phyloP scores from a whole-genome alignment of 2,113 vertebrate genomes.

The Otus sunia region DNA sequence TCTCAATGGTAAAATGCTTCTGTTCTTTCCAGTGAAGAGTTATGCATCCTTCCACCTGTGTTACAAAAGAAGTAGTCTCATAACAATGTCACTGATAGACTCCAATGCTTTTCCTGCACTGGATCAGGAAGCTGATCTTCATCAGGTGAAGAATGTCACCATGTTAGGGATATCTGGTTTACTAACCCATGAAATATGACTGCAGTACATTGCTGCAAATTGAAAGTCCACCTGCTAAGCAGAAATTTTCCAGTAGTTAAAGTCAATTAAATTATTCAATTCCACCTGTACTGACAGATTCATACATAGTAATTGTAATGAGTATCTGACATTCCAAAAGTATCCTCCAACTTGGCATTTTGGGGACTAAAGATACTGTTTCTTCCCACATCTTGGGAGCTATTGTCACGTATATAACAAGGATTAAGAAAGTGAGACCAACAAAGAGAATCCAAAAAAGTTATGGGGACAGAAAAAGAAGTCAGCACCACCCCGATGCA shows the following conservation, averaged over 20 bases:
- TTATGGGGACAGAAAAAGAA: neutral
- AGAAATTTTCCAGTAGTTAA: neutral
- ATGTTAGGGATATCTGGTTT: neutral
- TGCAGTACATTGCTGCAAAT: neutral
- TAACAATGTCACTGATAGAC: neutral
- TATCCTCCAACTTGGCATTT: neutral
- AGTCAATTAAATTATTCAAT: neutral
- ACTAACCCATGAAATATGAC: neutral
- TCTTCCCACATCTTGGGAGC: neutral
- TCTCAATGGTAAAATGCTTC: neutral
- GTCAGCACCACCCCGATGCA: neutral
- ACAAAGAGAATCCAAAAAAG: neutral
- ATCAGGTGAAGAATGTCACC: neutral
- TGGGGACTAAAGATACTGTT: neutral
- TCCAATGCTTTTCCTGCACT: neutral
- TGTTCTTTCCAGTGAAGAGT: neutral
- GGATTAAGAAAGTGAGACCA: neutral
- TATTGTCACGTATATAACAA: neutral
- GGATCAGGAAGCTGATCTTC: neutral
- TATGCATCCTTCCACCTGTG: neutral
- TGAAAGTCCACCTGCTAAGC: neutral
- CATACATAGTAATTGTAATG: neutral
- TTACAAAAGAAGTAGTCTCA: neutral
- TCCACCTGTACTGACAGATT: neutral
- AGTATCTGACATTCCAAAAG: neutral